Percentiles rank a stretch among this genome's conserved stretches.
phyloP scores from a whole-genome alignment of 2,888 invertebrate species.

The Rhagonycha lutea region DNA sequence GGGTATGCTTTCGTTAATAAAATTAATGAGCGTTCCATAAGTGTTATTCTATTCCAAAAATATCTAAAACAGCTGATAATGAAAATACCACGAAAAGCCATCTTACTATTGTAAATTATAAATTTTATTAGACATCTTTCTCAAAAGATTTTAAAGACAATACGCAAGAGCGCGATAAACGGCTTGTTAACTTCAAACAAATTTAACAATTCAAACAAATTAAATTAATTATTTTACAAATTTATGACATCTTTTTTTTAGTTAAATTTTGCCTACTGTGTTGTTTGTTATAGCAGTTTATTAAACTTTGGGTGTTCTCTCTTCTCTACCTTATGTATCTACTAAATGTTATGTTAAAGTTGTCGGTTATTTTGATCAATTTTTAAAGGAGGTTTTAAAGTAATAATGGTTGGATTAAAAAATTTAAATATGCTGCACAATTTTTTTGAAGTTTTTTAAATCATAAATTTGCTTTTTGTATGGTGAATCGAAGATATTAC shows the following conservation, averaged over 20 bases:
- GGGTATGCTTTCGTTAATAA: neutral
- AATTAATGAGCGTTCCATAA: neutral
- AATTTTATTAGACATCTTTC: too few species aligned
- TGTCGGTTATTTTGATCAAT: neutral
- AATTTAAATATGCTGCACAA: neutral
- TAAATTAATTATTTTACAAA: neutral
- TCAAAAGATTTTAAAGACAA: neutral
- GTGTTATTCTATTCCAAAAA: neutral
- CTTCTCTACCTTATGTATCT: neutral
- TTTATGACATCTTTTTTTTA: neutral
- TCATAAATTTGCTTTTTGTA: neutral
- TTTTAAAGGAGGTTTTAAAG: neutral
- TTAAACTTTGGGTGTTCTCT: neutral
- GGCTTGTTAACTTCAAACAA: neutral
- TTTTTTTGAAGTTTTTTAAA: neutral
- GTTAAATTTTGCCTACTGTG: neutral
- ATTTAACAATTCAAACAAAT: neutral
- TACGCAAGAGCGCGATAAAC: neutral
- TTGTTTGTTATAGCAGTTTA: neutral
- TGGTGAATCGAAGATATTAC: neutral
- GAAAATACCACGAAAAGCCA: neutral
- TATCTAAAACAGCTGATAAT: neutral
- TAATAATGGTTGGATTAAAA: neutral
- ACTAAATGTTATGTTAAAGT: neutral
- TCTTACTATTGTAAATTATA: neutral